These are phyloP conservation scores for Drosophila monieri DNA, from an alignment of 2,888 invertebrate genomes.

Conservation along the genomic window DNA sequence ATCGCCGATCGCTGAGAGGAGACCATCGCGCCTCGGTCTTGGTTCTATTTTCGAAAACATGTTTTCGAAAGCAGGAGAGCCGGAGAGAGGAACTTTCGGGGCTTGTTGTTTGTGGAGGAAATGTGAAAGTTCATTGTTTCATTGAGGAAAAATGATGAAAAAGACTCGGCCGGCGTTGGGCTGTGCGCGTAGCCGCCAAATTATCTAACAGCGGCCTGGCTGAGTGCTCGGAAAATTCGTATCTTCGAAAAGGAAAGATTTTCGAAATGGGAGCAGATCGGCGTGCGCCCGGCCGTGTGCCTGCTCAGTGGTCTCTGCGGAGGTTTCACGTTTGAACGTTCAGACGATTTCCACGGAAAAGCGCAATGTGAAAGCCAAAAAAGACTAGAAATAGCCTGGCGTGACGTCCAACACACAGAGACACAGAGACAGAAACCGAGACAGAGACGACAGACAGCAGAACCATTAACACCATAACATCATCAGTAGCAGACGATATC, in stretches of 20 bases:
- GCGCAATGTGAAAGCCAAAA: constrained; percentile 77
- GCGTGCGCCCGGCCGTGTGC: constrained; percentile 39
- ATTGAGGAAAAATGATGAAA: constrained; percentile 73
- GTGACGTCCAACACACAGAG: constrained; percentile 68
- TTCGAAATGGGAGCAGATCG: constrained; percentile 41
- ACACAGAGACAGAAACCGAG: constrained; percentile 51
- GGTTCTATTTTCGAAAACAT: constrained; percentile 57
- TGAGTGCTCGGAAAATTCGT: constrained; percentile 27
- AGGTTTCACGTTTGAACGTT: constrained; percentile 84
- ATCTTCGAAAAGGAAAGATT: constrained; percentile 20
- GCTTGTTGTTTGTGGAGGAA: constrained; percentile 49
- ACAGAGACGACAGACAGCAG: constrained; percentile 66
- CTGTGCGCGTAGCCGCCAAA: constrained; percentile 52
- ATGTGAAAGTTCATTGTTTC: constrained; percentile 80
- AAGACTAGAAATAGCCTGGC: constrained; percentile 75
- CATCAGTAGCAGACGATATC: constrained; percentile 41
- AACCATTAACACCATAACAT: constrained; percentile 43
- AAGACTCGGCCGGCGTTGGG: constrained; percentile 33
- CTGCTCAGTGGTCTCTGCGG: constrained; percentile 84
- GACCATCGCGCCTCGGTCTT: too few relatives aligned
- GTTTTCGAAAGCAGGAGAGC: constrained; percentile 54
- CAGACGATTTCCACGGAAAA: constrained; percentile 72
- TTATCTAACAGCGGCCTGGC: constrained; percentile 73
- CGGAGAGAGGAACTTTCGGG: constrained; percentile 5
- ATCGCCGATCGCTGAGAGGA: constrained; percentile 16